phyloP scores from a whole-genome alignment of 2,113 vertebrate genomes.

The Rhinichthys klamathensis region DNA sequence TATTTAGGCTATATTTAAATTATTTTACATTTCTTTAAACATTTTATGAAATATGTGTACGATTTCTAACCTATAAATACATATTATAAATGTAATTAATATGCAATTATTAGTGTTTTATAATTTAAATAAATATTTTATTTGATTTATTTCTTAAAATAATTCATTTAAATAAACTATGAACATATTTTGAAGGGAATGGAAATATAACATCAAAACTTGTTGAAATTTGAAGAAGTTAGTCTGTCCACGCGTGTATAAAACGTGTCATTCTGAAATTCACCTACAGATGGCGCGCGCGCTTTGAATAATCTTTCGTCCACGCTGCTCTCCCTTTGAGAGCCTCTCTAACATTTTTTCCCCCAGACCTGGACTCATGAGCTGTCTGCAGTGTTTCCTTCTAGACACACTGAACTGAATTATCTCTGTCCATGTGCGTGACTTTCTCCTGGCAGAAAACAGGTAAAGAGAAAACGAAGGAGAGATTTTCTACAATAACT shows the following conservation, averaged over 20 bases:
- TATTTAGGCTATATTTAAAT: background rate
- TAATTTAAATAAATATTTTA: background rate
- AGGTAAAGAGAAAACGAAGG: background rate
- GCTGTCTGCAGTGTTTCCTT: constrained; percentile 29
- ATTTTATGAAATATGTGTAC: background rate
- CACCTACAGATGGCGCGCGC: constrained; percentile 17
- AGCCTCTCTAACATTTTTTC: constrained; percentile 4
- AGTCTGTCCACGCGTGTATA: background rate
- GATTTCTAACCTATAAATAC: too few species aligned
- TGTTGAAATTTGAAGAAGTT: background rate
- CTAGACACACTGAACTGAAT: background rate
- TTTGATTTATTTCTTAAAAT: too few species aligned
- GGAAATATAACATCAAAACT: background rate
- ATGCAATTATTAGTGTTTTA: background rate
- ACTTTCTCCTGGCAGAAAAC: background rate
- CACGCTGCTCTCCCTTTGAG: constrained; percentile 20
- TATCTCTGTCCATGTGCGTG: background rate
- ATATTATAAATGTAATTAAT: background rate
- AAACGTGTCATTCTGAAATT: background rate
- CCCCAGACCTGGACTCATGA: background rate
- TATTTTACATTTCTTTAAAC: background rate
- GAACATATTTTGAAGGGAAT: background rate
- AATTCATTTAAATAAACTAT: too few species aligned
- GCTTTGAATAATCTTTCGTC: background rate
- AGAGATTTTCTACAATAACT: background rate